These are phyloP conservation scores for Dryadula phaetusa DNA, from an alignment of 2,888 invertebrate species.

Conservation along the genomic window DNA sequence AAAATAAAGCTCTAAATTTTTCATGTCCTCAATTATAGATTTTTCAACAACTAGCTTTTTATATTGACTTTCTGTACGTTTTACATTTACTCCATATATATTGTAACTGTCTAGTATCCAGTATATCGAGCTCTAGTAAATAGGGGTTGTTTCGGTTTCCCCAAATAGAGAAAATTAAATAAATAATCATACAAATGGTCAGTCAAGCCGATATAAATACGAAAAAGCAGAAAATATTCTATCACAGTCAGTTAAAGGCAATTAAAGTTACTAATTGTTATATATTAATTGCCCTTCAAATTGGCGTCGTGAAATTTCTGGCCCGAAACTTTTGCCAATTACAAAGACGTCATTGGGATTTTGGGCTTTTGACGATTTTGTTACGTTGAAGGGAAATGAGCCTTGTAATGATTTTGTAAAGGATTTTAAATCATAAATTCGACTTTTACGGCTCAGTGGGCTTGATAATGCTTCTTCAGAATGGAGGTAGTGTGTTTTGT, in stretches of 20 bases:
- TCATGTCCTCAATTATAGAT: too few species aligned
- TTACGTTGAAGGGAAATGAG: conserved; percentile 25
- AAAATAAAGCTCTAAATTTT: too few species aligned
- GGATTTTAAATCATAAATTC: conserved; percentile 17
- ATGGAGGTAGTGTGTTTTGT: neutral
- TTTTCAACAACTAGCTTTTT: too few species aligned
- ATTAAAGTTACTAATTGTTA: conserved; percentile 44
- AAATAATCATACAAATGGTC: conserved; percentile 1
- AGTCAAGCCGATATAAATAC: neutral
- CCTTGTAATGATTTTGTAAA: conserved; percentile 16
- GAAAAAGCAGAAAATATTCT: conserved; percentile 3
- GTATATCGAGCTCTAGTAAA: too few species aligned
- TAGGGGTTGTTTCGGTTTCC: too few species aligned
- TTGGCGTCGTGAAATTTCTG: conserved; percentile 35
- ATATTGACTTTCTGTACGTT: too few species aligned
- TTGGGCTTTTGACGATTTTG: conserved; percentile 3
- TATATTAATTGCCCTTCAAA: conserved; percentile 42
- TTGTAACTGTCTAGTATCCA: too few species aligned
- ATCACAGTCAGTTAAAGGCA: conserved; percentile 28
- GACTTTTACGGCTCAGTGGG: neutral
- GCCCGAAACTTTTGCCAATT: conserved; percentile 38
- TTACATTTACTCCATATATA: too few species aligned
- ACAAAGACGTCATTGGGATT: conserved; percentile 15
- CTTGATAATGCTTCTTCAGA: neutral
- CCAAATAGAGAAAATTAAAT: neutral